phyloP scores from a whole-genome alignment of 2,888 invertebrate genomes.

The Leucoma salicis region DNA sequence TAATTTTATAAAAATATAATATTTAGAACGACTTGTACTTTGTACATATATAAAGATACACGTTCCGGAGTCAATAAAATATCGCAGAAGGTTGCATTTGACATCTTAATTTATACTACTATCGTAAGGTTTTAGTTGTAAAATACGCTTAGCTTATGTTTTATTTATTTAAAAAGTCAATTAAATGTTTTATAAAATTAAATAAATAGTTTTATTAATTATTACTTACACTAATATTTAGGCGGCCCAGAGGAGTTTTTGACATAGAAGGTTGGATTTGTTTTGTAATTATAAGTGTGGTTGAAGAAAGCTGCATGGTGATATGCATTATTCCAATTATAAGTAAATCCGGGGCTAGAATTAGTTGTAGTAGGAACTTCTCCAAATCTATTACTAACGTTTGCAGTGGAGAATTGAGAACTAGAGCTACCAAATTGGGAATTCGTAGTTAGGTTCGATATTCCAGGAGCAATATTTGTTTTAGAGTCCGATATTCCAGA shows the following conservation, averaged over 20 bases:
- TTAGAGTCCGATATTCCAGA: neutral
- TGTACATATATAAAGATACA: too few species aligned
- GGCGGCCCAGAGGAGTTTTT: neutral
- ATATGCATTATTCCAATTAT: constrained; percentile 8
- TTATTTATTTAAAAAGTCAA: constrained; percentile 81
- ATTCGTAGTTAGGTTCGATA: neutral
- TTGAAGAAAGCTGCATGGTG: neutral
- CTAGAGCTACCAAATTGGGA: neutral
- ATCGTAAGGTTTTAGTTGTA: constrained; percentile 56
- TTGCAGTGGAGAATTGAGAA: constrained; percentile 5
- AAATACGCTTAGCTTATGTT: constrained; percentile 76
- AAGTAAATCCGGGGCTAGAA: constrained; percentile 1
- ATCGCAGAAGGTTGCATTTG: constrained; percentile 61
- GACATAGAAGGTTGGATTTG: neutral
- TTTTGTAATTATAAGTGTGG: constrained; percentile 4
- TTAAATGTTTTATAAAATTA: constrained; percentile 64
- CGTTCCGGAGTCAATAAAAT: constrained; percentile 21
- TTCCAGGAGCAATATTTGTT: neutral
- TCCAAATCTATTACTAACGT: constrained; percentile 1
- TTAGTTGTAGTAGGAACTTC: neutral
- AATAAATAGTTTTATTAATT: constrained; percentile 9
- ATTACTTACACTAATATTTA: neutral
- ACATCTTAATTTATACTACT: constrained; percentile 57
- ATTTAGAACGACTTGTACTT: too few species aligned
- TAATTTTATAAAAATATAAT: constrained; percentile 18